Evolutionary conservation across 2,113 vertebrate genomes (phyloP).

Genomic region (Scatophagus argus): DNA sequence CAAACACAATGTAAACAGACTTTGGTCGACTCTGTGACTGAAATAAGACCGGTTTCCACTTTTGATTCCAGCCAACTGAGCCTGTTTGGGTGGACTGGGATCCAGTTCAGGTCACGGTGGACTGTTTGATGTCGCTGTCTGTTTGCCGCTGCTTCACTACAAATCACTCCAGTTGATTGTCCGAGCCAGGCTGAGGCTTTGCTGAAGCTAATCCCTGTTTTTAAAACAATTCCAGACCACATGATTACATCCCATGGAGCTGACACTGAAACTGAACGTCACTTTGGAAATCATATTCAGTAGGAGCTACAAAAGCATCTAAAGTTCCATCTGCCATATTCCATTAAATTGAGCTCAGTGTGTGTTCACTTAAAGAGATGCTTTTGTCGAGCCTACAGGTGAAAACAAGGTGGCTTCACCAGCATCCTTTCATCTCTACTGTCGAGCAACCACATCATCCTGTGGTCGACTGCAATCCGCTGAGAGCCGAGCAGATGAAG

Average conservation of each 20-base stretch:
- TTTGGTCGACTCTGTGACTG: neutral
- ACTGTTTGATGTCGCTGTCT: conserved; percentile 19
- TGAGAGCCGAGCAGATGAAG: neutral
- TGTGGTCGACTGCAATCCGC: neutral
- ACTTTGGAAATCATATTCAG: conserved; percentile 7
- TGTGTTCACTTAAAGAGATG: neutral
- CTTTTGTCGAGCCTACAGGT: neutral
- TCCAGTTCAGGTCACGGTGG: conserved; percentile 8
- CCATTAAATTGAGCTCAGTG: neutral
- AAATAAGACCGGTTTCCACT: neutral
- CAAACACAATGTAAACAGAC: neutral
- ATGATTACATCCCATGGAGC: conserved; percentile 29
- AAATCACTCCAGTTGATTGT: conserved; percentile 15
- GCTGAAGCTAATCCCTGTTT: conserved; percentile 47
- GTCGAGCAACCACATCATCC: neutral
- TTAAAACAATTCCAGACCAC: conserved; percentile 41
- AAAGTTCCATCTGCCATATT: neutral
- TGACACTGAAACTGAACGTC: conserved; percentile 1
- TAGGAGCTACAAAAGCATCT: neutral
- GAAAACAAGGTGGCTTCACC: neutral
- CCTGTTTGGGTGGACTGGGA: neutral
- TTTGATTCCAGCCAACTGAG: neutral
- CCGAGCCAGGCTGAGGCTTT: conserved; percentile 37
- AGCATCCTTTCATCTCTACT: neutral
- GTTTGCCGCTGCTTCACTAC: conserved; percentile 14